phyloP scores from a whole-genome alignment of 2,113 vertebrate genomes.

The Xiphophorus couchianus region DNA sequence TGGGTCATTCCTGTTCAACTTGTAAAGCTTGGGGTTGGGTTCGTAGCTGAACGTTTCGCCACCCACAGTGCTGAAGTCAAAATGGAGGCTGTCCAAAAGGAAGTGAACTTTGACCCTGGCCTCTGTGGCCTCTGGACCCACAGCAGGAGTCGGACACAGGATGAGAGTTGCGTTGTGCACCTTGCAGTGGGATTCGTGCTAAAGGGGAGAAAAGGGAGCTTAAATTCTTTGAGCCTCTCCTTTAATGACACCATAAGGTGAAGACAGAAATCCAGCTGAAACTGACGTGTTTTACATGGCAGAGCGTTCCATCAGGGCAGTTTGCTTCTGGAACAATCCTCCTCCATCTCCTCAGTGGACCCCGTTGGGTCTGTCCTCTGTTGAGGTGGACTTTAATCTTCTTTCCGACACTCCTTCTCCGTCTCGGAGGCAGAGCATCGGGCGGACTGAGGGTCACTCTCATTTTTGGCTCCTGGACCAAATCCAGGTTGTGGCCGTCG shows the following conservation, averaged over 20 bases:
- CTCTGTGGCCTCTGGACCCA: slow-evolving; percentile 78
- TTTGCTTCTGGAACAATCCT: slow-evolving; percentile 83
- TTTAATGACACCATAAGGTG: neutral
- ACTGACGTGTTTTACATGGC: slow-evolving; percentile 80
- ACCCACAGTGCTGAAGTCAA: slow-evolving; percentile 87
- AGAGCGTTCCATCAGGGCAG: slow-evolving; percentile 80
- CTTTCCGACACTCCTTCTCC: slow-evolving; percentile 40
- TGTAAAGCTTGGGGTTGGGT: slow-evolving; percentile 85
- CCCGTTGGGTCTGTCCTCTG: slow-evolving; percentile 4
- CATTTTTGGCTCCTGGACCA: slow-evolving; percentile 91
- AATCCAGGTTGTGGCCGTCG: slow-evolving; percentile 90
- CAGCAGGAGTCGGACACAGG: slow-evolving; percentile 87
- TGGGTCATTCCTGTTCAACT: slow-evolving; percentile 86
- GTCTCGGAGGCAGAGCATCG: slow-evolving; percentile 66
- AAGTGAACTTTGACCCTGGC: slow-evolving; percentile 87
- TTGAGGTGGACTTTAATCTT: slow-evolving; percentile 20
- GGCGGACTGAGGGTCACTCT: slow-evolving; percentile 84
- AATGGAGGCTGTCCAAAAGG: slow-evolving; percentile 90
- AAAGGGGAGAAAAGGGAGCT: neutral
- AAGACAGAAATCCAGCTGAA: neutral
- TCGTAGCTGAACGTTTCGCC: slow-evolving; percentile 88
- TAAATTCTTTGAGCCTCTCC: neutral
- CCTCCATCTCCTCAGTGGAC: slow-evolving; percentile 74
- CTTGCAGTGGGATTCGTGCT: slow-evolving; percentile 87
- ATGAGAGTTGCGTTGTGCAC: slow-evolving; percentile 89